These are phyloP conservation scores for Hyperoplus immaculatus DNA, from an alignment of 2,797 vertebrate species.

Conservation along the genomic window DNA sequence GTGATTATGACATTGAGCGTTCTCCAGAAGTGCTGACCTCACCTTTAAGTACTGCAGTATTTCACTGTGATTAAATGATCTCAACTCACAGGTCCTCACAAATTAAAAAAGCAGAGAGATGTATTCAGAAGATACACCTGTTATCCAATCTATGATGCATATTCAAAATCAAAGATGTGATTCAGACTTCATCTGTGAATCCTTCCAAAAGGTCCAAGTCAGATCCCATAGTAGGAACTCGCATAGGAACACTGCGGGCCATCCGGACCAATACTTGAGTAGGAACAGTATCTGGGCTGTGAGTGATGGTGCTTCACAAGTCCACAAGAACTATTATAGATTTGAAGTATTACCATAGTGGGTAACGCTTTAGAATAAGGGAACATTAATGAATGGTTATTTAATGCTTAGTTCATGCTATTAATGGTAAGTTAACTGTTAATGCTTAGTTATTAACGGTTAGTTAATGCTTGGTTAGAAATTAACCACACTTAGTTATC, in stretches of 20 bases:
- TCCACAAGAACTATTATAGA: background rate
- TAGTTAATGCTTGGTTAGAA: too few relatives aligned
- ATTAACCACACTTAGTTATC: too few relatives aligned
- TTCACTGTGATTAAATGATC: background rate
- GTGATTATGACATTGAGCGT: background rate
- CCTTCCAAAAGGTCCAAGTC: too few relatives aligned
- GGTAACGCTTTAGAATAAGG: too few relatives aligned
- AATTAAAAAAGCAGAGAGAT: background rate
- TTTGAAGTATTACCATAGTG: background rate
- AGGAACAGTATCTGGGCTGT: background rate
- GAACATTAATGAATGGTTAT: too few relatives aligned
- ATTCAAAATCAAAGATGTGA: background rate
- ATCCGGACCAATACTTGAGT: background rate
- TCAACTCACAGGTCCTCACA: background rate
- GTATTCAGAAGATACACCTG: background rate
- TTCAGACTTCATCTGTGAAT: background rate
- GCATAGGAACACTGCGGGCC: too few relatives aligned
- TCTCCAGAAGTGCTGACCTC: background rate
- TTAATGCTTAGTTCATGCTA: too few relatives aligned
- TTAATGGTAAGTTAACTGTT: too few relatives aligned
- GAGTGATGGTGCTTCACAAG: background rate
- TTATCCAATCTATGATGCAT: background rate
- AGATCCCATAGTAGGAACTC: too few relatives aligned
- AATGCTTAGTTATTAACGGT: too few relatives aligned
- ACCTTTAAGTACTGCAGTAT: background rate